A percentile compares a stretch with the other conserved stretches of the same genome.
Evolutionary conservation across 2,888 invertebrate species (phyloP).

Genomic region (Micropterix aruncella): DNA sequence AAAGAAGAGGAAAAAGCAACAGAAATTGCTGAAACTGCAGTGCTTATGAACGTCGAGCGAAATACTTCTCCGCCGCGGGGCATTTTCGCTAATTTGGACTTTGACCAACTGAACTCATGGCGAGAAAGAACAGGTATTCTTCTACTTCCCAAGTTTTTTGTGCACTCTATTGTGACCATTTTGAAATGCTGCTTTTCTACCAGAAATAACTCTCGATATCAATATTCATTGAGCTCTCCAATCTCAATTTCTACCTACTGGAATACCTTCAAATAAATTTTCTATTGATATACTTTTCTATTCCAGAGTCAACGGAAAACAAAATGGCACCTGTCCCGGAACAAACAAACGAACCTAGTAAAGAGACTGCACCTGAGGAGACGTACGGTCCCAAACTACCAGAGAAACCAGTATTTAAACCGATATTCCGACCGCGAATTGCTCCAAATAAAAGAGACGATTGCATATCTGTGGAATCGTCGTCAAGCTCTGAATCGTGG

Average conservation of each 20-base stretch:
- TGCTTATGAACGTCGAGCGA: conserved; percentile 40
- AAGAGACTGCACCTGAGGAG: too few relatives aligned
- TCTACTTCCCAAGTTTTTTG: too few relatives aligned
- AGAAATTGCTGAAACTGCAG: conserved; percentile 19
- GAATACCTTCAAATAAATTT: too few relatives aligned
- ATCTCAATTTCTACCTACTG: too few relatives aligned
- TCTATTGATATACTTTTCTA: too few relatives aligned
- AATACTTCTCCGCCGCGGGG: conserved; percentile 59
- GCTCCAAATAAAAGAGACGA: conserved; percentile 9
- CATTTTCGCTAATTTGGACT: conserved; percentile 52
- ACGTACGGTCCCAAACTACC: conserved; percentile 46
- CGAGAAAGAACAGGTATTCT: conserved; percentile 19
- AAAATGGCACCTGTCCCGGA: conserved; percentile 14
- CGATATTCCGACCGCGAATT: not conserved
- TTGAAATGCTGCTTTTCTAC: too few relatives aligned
- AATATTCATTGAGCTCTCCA: too few relatives aligned
- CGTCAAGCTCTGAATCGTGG: conserved; percentile 35
- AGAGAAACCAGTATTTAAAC: conserved; percentile 21
- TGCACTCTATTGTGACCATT: too few relatives aligned
- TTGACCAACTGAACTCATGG: conserved; percentile 41
- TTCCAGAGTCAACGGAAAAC: too few relatives aligned
- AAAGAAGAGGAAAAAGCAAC: conserved; percentile 22
- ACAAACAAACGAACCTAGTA: too few relatives aligned
- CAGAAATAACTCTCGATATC: too few relatives aligned
- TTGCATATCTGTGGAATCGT: conserved; percentile 17